Evolutionary conservation across 2,113 vertebrate genomes (phyloP), one percentile per base, ranked within the genome.

Genomic region (Chaetodon trifascialis): DNA sequence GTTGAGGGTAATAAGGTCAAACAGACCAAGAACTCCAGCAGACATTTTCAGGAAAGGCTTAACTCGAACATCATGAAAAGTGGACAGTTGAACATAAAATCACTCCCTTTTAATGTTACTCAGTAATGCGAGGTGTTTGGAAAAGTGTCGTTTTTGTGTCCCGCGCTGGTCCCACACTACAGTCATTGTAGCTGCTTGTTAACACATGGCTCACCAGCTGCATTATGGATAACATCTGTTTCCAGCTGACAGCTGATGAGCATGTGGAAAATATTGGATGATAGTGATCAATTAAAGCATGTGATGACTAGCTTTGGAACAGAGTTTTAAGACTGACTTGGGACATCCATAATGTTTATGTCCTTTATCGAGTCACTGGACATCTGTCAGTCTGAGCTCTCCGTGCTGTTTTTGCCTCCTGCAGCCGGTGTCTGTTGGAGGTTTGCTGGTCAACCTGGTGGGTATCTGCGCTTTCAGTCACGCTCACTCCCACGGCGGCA

Each of bases 401-500:
- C 21, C 11, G 30, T 62, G 8, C 7, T 23, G 5, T 44, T 15
- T 70, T 3, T 76, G 3, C 55, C 34, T 56, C 60, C 52, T 78
- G 86, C 90, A 99, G 98, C 98, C 98, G 0, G 98, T 99, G 15
- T 99, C 98, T 15, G 96, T 99, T 56, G 98, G 98, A 88, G 98
- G 98, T 7, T 92, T 99, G 44, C 93, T 99, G 8, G 98, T 99
- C 76, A 99, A 99, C 95, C 96, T 99, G 44, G 96, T 99, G 91
- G 98, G 98, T 23, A 97, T 99, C 93, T 99, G 98, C 90, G 98
- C 98, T 86, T 99, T 99, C 68, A 99, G 98, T 87, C 98, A 99
- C 0, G 98, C 97, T 0, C 98, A 99, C 78, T 95, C 95, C 23
- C 93, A 97, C 1, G 90, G 94, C 2, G 88, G 96, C 59, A 96